A percentile compares a stretch with the other conserved stretches of the same genome.
Evolutionary conservation across 2,888 invertebrate species (phyloP).

Genomic region (Periphyllus acericola): DNA sequence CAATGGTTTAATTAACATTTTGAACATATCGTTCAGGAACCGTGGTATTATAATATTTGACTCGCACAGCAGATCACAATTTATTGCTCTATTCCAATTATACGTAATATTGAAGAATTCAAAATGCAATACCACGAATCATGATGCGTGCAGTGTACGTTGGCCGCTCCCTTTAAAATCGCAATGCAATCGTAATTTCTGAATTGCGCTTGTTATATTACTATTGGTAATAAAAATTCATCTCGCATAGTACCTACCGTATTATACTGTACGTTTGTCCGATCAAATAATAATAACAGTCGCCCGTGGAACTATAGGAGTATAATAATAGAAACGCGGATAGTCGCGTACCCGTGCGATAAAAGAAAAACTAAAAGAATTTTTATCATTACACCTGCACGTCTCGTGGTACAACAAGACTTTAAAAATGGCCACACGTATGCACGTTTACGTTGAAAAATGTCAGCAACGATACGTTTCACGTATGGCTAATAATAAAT

Average conservation of each 20-base stretch:
- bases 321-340: not conserved
- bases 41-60: not conserved
- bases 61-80: not conserved
- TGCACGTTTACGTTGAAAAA: not conserved
- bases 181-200: not conserved
- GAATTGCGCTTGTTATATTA: not conserved
- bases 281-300: not conserved
- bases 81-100: constrained; percentile 4
- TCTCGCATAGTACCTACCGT: not conserved
- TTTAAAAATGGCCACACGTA: not conserved
- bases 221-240: not conserved
- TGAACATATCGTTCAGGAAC: not conserved
- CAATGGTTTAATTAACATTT: not conserved
- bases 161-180: not conserved
- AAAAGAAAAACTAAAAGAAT: too few relatives aligned
- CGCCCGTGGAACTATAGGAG: not conserved
- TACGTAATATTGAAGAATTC: constrained; percentile 8
- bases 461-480: not conserved
- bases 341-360: too few relatives aligned
- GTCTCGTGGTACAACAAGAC: not conserved
- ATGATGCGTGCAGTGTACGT: not conserved
- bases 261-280: not conserved
- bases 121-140: not conserved
- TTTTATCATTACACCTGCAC: not conserved
- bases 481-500: not conserved